Conservation (phyloP, 2,113 vertebrate species). For the Colaptes auratus region DNA sequence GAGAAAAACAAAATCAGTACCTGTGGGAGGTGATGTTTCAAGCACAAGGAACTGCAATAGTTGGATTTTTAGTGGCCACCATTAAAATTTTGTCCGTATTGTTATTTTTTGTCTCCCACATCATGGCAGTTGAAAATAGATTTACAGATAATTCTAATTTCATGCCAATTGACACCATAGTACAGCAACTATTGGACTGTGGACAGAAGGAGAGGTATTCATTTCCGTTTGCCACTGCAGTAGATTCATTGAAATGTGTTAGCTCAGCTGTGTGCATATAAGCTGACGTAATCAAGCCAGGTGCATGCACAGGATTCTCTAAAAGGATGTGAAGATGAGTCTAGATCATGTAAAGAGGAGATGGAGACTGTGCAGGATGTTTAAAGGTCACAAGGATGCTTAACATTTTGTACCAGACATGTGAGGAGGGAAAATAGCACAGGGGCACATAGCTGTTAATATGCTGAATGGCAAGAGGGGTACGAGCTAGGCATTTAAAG, state of each 20-base stretch:
- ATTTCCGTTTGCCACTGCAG: slow-evolving; percentile 51
- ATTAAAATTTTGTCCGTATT: background rate
- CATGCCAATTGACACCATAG: background rate
- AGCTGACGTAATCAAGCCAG: slow-evolving; percentile 64
- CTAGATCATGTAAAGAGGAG: background rate
- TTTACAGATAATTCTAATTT: background rate
- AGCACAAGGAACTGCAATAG: background rate
- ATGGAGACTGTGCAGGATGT: slow-evolving; percentile 10
- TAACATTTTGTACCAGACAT: slow-evolving; percentile 5
- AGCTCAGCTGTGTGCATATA: slow-evolving; percentile 45
- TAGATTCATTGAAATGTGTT: slow-evolving; percentile 35
- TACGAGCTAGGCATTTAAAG: background rate
- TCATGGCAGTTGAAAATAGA: background rate
- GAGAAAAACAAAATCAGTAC: background rate
- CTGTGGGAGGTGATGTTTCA: background rate
- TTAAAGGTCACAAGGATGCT: slow-evolving; percentile 43
- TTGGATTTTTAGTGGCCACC: background rate
- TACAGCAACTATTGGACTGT: background rate
- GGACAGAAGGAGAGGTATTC: slow-evolving; percentile 5
- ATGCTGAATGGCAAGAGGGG: background rate
- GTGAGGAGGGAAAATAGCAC: background rate
- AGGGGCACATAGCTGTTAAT: background rate
- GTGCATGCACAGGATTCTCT: slow-evolving; percentile 51
- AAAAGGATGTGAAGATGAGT: slow-evolving; percentile 31
- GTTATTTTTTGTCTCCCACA: background rate